These are phyloP conservation scores for Acrossocheilus fasciatus DNA, from an alignment of 2,797 vertebrate genomes.

Conservation along the genomic window DNA sequence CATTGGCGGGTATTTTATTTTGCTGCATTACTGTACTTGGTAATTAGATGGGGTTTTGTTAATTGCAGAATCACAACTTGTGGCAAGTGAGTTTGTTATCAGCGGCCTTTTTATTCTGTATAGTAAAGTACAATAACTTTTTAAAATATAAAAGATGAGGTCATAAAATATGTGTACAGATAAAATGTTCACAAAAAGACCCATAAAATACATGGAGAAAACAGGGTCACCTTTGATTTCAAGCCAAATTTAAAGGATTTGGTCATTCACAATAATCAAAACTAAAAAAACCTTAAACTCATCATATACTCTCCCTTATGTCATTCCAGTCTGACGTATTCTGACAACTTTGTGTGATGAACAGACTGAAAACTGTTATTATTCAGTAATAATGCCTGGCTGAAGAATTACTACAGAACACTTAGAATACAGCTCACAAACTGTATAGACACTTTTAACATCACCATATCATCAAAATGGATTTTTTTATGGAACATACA, in stretches of 20 bases:
- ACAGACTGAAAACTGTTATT: neutral
- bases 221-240: neutral
- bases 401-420: neutral
- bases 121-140: no score
- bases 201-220: neutral
- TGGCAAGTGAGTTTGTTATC: neutral
- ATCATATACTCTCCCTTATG: neutral
- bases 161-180: neutral
- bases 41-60: neutral
- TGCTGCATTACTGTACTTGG: neutral
- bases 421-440: neutral
- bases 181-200: neutral
- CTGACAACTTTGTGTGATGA: neutral
- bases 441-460: neutral
- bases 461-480: neutral
- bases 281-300: neutral
- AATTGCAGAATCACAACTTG: neutral
- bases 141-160: neutral
- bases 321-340: neutral
- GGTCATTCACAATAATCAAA: neutral
- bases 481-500: neutral
- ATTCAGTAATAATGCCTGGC: neutral
- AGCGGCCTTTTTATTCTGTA: neutral
- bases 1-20: neutral
- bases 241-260: neutral